These are phyloP conservation scores for Sebastes minor DNA, from an alignment of 2,797 vertebrate species.

Conservation along the genomic window DNA sequence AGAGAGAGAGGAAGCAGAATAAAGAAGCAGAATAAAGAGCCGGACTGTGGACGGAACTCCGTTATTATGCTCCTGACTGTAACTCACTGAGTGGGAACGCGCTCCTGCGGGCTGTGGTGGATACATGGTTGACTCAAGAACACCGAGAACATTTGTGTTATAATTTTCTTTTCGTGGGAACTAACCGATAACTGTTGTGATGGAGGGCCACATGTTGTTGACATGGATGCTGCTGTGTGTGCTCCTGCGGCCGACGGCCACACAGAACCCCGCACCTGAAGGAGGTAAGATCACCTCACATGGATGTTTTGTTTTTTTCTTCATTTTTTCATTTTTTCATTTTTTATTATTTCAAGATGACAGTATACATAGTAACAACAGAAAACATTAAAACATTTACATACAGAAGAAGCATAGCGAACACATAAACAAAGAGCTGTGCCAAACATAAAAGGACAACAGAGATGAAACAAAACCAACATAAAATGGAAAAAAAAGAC, in stretches of 20 bases:
- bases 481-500: no score
- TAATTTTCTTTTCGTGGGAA: conserved; percentile 3
- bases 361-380: no score
- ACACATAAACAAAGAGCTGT: no score
- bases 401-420: no score
- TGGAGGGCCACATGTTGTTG: conserved; percentile 63
- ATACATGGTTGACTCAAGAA: conserved; percentile 39
- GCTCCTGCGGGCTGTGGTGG: conserved; percentile 45
- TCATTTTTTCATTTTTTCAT: no score
- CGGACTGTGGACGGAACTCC: conserved; percentile 4
- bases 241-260: conserved; percentile 39
- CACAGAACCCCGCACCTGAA: conserved; percentile 69
- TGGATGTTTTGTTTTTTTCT: neutral
- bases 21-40: neutral
- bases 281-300: conserved; percentile 74
- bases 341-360: no score
- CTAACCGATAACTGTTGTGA: conserved; percentile 10
- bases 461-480: no score
- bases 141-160: neutral
- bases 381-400: no score
- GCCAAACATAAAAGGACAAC: no score
- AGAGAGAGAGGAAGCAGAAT: conserved; percentile 5
- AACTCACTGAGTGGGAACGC: conserved; percentile 40
- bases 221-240: conserved; percentile 66
- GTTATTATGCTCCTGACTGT: conserved; percentile 1